Evolutionary conservation across 1,140 invertebrate species (phyloP).

Genomic region (Leguminivora glycinivorella): DNA sequence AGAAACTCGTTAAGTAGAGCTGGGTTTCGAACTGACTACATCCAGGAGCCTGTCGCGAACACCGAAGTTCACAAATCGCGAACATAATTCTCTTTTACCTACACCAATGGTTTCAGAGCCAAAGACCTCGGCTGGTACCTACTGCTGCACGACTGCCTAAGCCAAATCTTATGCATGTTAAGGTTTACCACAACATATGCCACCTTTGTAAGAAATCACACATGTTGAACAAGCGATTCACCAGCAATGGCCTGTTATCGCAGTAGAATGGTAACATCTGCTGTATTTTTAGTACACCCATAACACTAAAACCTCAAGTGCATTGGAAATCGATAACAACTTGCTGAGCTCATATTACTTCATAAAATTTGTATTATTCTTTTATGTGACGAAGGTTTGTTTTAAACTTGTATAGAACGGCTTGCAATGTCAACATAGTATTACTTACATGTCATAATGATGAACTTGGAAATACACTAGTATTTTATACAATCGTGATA

Average conservation of each 20-base stretch:
- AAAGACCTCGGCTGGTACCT: too few species aligned
- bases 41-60: too few species aligned
- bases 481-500: too few species aligned
- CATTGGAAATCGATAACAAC: constrained; percentile 7
- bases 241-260: background rate
- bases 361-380: background rate
- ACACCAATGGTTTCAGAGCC: too few species aligned
- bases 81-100: too few species aligned
- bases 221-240: background rate
- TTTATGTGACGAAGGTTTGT: background rate
- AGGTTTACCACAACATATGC: background rate
- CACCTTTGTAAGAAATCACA: background rate
- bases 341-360: background rate
- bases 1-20: too few species aligned
- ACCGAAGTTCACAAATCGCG: too few species aligned
- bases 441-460: too few species aligned
- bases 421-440: too few species aligned
- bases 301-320: constrained; percentile 10
- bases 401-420: background rate
- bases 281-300: constrained; percentile 5
- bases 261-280: constrained; percentile 4
- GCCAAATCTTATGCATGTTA: too few species aligned
- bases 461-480: too few species aligned
- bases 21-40: too few species aligned
- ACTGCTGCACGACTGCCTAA: background rate